Evolutionary conservation across 2,113 vertebrate species (phyloP), one percentile per base, ranked within the genome.

Genomic region (Telmatochromis sp.): DNA sequence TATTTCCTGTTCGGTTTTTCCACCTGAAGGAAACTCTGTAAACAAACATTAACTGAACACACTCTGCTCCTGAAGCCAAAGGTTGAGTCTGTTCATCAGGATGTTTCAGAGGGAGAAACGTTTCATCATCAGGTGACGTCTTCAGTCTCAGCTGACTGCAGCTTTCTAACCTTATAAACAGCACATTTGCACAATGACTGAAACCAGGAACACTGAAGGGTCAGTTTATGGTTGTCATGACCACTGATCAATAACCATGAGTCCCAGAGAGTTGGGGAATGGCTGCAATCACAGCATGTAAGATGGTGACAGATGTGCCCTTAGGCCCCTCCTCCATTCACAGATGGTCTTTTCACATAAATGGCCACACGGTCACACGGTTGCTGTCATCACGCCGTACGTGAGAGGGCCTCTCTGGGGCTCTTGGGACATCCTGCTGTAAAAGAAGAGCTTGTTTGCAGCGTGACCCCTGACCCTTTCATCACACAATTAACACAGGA

Each of bases 331-430:
- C 55, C 55, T 57, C 23, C 23, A 3, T 57, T 28, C 55, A 57
- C 0, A 57, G 23, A 15, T 57, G 55, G 23, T 57, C 55, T 57
- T 54, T 54, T 54, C 53, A 54, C 0, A 0, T 21, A 54, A 21
- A 21, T 12, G 53, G n/a, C 1, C 54, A 6, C 9, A 54, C 5
- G 2, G 13, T 3, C 3, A 15, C 55, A 31, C 8, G 3, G 14
- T 2, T 2, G 26, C 31, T 35, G 31, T n/a, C 9, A 3, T 35
- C 58, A 1, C 0, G 31, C 2, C 4, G 58, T 35, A 19, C 6
- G 2, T 35, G 58, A 63, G 28, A 33, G 4, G 31, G 28, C 2
- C 9, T 12, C 31, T 65, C 31, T 35, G 31, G 26, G 26, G 0
- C 55, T 58, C 13, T 0, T 31, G 55, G 26, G 57, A 17, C 54